phyloP scores from a whole-genome alignment of 2,797 vertebrate species.

The Acrossocheilus fasciatus region DNA sequence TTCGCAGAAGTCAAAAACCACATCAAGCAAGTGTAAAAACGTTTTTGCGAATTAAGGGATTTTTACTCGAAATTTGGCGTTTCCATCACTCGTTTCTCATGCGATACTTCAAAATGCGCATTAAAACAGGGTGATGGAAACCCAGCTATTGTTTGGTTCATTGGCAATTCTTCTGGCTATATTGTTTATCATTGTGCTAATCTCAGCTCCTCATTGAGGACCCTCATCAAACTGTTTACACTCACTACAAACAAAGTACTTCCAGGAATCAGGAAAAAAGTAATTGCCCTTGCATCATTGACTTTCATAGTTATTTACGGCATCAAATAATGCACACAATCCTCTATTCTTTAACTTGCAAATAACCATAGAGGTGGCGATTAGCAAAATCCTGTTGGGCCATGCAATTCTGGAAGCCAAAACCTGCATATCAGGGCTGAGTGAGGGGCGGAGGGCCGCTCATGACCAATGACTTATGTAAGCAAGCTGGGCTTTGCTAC shows the following conservation, averaged over 20 bases:
- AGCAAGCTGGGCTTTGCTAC: slow-evolving; percentile 46
- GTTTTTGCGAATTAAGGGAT: too few relatives aligned
- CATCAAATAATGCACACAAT: slow-evolving; percentile 66
- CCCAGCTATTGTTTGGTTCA: slow-evolving; percentile 24
- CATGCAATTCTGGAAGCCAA: slow-evolving; percentile 37
- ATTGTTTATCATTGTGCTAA: slow-evolving; percentile 65
- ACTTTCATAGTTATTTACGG: slow-evolving; percentile 69
- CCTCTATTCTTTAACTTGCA: slow-evolving; percentile 57
- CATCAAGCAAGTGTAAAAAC: too few relatives aligned
- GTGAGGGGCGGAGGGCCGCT: not conserved
- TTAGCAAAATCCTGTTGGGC: slow-evolving; percentile 55
- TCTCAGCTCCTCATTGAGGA: slow-evolving; percentile 66
- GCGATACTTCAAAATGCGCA: too few relatives aligned
- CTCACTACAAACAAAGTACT: slow-evolving; percentile 63
- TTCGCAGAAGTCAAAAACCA: too few relatives aligned
- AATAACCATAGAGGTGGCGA: slow-evolving; percentile 53
- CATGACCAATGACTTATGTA: slow-evolving; percentile 51
- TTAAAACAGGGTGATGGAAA: too few relatives aligned
- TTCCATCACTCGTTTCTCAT: too few relatives aligned
- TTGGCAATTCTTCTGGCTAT: slow-evolving; percentile 63
- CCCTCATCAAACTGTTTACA: slow-evolving; percentile 73
- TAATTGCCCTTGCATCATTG: slow-evolving; percentile 68
- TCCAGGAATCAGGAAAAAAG: slow-evolving; percentile 62
- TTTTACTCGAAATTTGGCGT: too few relatives aligned
- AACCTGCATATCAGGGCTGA: slow-evolving; percentile 47